These are phyloP conservation scores for Lycodopsis pacificus DNA, from an alignment of 2,797 vertebrate species.

Conservation along the genomic window DNA sequence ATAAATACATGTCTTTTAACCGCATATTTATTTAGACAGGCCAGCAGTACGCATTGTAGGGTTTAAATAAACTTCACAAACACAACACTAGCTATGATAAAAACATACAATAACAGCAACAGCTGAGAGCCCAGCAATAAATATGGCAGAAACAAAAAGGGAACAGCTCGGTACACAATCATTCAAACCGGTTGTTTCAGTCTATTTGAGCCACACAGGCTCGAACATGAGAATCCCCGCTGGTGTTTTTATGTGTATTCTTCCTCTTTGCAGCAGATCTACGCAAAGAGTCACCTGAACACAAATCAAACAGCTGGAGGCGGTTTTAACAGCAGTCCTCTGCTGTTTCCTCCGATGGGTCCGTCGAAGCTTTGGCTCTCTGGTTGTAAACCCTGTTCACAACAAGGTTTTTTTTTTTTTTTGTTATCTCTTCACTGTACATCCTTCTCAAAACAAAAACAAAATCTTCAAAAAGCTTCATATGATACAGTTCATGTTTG, in stretches of 20 bases:
- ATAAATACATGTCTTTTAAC: not conserved
- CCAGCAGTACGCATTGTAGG: not conserved
- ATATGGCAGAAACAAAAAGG: not conserved
- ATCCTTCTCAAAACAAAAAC: conserved; percentile 41
- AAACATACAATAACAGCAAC: conserved; percentile 19
- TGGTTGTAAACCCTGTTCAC: conserved; percentile 14
- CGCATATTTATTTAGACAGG: conserved; percentile 38
- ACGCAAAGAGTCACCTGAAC: conserved; percentile 39
- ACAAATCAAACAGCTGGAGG: conserved; percentile 37
- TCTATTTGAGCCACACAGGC: not conserved
- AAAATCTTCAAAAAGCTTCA: conserved; percentile 38
- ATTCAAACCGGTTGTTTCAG: conserved; percentile 26
- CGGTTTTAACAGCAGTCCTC: conserved; percentile 32
- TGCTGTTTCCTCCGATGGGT: conserved; percentile 4
- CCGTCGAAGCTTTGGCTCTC: conserved; percentile 15
- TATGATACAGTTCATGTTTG: conserved; percentile 40
- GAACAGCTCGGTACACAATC: conserved; percentile 8
- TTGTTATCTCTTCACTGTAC: conserved; percentile 26
- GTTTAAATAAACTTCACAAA: not conserved
- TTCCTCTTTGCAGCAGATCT: conserved; percentile 36
- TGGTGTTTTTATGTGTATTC: conserved; percentile 26
- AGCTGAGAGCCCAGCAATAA: not conserved
- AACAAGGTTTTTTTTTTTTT: not conserved
- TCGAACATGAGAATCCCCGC: not conserved
- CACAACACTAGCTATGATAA: not conserved